Evolutionary conservation across 2,797 vertebrate species (phyloP), one percentile per base, ranked within the genome.

Genomic region (Odontamblyopus lacepedii): DNA sequence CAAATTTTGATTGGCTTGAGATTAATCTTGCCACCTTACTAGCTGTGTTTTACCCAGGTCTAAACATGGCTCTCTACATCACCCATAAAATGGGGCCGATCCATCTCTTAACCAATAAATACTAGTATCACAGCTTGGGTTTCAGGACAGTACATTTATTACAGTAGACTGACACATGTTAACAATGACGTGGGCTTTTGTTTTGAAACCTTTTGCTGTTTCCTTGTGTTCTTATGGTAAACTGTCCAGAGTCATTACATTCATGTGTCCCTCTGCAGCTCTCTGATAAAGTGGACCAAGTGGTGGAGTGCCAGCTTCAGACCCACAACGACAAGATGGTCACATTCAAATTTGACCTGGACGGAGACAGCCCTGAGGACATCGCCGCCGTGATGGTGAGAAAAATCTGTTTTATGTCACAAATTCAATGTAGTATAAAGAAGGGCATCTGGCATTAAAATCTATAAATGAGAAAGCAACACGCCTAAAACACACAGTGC

Each of bases 291-390:
- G 96, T 91, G 2, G 98, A 99, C 87, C 93, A 96, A 23, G 97
- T 98, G 80, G 98, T 99, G 61, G 98, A 99, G 87, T 99, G 98
- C 90, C 97, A 99, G 91, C 94, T 99, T 74, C 97, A 99, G 93
- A 99, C 98, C 0, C 96, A 98, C 94, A 99, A 99, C 69, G 96
- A 96, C 92, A 99, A 99, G 92, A 99, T 98, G 98, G 97, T 99
- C 83, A 99, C 98, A 44, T 99, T 99, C 89, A 98, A 97, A 82
- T 99, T 99, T 0, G 97, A 99, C 90, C 93, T 98, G 85, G 98
- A 99, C 0, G 98, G 97, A 70, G 98, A 99, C 92, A 98, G 95
- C 85, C 97, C 98, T 0, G 97, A 99, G 74, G 98, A 99, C 78
- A 99, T 99, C 0, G 96, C 98, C 0, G 93, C 93, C 0, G 96